Base-by-base conservation (phyloP, 2,113 vertebrate species). In the Ifrita kowaldi region DNA sequence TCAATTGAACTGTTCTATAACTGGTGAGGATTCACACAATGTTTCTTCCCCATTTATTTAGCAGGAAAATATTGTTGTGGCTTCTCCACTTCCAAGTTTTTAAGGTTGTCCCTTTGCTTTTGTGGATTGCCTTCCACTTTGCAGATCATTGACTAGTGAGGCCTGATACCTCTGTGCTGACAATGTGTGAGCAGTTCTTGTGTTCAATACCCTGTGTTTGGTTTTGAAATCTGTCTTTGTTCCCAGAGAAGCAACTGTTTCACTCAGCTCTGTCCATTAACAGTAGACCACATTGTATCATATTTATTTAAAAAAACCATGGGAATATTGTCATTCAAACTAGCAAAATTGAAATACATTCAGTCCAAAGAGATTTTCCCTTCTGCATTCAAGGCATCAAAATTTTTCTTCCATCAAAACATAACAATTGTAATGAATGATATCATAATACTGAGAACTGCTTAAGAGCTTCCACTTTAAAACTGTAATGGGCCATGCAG, bases 381-480 rank as follows among this genome's bases (percentile, higher is more conserved):
- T 49, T 93, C 80, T 80, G 75, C 90, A 87, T 96, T 95, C 89
- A 92, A 97, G 63, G 88, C 97, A 95, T 96, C 90, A 95, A 95
- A 93, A 91, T 96, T 96, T 97, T 97, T 96, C 91, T 95, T 97
- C 95, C 91, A 95, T 95, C 97, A 97, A 97, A 97, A 97, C 92
- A 96, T 89, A 96, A 95, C 96, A 96, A 93, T 97, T 96, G 97
- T 93, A 96, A 96, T 95, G 93, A 97, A 96, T 97, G 97, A 97
- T 97, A 97, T 97, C 95, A 97, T 97, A 97, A 97, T 97, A 95
- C 97, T 94, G 89, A 91, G 96, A 97, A 97, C 94, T 93, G 93
- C 96, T 97, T 96, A 97, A 97, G 96, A 97, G 97, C 93, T 97
- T 96, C 96, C 95, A 97, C 96, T 97, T 97, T 95, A 96, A 95